Evolutionary conservation across 2,797 vertebrate species (phyloP).

Genomic region (Uromys caudimaculatus): DNA sequence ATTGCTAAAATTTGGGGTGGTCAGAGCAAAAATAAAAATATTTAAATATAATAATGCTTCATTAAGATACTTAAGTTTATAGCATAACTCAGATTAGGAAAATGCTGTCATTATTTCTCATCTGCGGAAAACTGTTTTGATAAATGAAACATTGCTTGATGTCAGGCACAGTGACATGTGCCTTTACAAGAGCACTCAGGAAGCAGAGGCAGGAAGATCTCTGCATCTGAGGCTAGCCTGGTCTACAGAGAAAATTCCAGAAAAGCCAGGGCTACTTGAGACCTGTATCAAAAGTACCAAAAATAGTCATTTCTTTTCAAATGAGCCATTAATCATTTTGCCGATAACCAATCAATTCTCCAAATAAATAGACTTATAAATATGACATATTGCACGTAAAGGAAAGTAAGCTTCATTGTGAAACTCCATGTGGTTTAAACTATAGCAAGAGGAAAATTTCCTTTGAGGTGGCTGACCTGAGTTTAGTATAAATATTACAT

Average conservation of each 20-base stretch:
- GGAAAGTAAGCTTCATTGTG: not conserved
- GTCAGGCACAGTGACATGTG: not conserved
- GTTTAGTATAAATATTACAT: not conserved
- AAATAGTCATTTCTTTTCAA: not conserved
- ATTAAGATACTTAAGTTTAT: not conserved
- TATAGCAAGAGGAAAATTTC: not conserved
- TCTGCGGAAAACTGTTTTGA: not conserved
- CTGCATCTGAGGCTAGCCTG: no score
- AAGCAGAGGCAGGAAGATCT: no score
- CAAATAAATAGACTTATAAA: conserved; percentile 20
- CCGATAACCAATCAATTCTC: not conserved
- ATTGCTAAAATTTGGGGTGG: not conserved
- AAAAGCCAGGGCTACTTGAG: not conserved
- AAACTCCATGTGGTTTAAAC: not conserved
- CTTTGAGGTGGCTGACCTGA: not conserved
- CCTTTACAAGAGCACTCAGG: no score
- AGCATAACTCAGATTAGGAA: not conserved
- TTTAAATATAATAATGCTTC: not conserved
- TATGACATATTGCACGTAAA: not conserved
- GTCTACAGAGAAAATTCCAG: no score
- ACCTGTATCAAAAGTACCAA: not conserved
- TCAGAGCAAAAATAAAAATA: not conserved
- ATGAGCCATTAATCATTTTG: conserved; percentile 15
- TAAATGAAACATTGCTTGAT: not conserved
- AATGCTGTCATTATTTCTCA: not conserved